A percentile compares a stretch with the other conserved stretches of the same genome.
Conservation (phyloP, 2,888 invertebrate species). For the Nebria salina region DNA sequence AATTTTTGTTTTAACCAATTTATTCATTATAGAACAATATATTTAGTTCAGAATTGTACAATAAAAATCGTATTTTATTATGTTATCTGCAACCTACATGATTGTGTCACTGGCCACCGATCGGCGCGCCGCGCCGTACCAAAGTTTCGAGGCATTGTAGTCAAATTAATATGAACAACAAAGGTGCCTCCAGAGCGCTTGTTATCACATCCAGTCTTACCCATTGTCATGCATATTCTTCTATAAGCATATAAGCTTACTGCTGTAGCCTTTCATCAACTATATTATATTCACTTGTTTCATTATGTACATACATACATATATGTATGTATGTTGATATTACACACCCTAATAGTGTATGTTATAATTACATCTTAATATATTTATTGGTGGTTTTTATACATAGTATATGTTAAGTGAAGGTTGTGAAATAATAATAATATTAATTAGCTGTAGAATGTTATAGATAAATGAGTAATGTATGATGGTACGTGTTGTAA, state of each 20-base stretch:
- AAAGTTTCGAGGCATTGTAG: slow-evolving; percentile 8
- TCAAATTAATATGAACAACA: slow-evolving; percentile 27
- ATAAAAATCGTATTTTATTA: background rate
- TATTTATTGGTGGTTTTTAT: too few relatives aligned
- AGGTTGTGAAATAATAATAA: too few relatives aligned
- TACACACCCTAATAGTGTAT: slow-evolving; percentile 3
- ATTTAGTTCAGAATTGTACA: too few relatives aligned
- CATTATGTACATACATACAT: slow-evolving; percentile 9
- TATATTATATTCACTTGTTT: background rate
- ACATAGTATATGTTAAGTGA: too few relatives aligned
- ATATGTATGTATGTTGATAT: background rate
- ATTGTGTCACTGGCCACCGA: background rate
- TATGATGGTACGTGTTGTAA: too few relatives aligned
- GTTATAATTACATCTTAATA: too few relatives aligned
- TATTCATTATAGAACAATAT: too few relatives aligned
- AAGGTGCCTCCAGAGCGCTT: background rate
- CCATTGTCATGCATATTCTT: slow-evolving; percentile 10
- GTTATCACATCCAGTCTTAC: slow-evolving; percentile 27
- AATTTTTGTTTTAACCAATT: too few relatives aligned
- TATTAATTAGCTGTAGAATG: too few relatives aligned
- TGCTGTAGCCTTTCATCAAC: background rate
- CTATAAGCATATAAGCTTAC: background rate
- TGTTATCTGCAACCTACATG: background rate
- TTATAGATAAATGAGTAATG: too few relatives aligned
- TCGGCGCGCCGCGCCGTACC: background rate